Evolutionary conservation across 2,888 invertebrate genomes (phyloP).

Genomic region (Zootermopsis nevadensis): DNA sequence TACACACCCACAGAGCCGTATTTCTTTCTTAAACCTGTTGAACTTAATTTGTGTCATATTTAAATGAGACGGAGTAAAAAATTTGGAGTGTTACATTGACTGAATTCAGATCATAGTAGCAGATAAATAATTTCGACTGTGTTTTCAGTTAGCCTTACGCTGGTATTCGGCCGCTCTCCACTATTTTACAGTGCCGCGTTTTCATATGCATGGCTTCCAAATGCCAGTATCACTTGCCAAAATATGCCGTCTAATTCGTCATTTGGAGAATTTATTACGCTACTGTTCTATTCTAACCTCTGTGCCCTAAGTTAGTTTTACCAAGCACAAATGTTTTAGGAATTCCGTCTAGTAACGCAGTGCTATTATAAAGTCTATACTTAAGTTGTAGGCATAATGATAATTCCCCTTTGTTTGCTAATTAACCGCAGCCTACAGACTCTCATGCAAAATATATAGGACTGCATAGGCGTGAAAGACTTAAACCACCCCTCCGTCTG

Average conservation of each 20-base stretch:
- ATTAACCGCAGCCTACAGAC: neutral
- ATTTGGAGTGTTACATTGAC: neutral
- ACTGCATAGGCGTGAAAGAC: too few species aligned
- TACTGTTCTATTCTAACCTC: neutral
- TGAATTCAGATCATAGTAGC: neutral
- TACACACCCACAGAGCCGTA: neutral
- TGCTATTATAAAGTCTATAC: neutral
- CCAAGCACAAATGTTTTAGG: conserved; percentile 16
- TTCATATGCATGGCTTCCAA: conserved; percentile 33
- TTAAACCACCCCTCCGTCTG: too few species aligned
- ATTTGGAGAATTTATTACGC: conserved; percentile 38
- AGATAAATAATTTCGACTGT: conserved; percentile 14
- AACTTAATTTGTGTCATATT: neutral
- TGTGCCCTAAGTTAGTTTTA: conserved; percentile 17
- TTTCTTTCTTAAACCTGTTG: neutral
- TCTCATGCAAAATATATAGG: too few species aligned
- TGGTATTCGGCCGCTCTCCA: neutral
- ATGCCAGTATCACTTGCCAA: conserved; percentile 48
- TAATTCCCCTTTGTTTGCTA: neutral
- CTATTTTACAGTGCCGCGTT: neutral
- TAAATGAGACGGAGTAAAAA: conserved; percentile 1
- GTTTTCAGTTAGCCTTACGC: conserved; percentile 2
- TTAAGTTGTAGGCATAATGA: neutral
- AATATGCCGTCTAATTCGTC: conserved; percentile 47
- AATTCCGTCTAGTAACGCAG: conserved; percentile 13